These are phyloP conservation scores for Isaurus tuberculatus DNA, from an alignment of 92 coral and sea anemone genomes.

Conservation along the genomic window DNA sequence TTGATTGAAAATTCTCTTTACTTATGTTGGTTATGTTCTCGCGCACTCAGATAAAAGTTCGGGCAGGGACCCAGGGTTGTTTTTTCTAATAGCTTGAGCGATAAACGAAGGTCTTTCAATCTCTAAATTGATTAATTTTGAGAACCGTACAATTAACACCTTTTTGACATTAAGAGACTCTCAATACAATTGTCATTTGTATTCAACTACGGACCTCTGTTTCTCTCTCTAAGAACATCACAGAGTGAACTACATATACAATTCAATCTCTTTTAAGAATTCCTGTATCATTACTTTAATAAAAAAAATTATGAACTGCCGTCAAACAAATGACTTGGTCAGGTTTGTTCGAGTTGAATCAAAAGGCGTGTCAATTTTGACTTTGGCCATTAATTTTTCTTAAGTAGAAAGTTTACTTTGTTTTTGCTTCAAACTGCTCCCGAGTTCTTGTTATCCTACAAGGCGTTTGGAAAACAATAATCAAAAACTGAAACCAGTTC, in stretches of 20 bases:
- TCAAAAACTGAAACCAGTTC: too few relatives aligned
- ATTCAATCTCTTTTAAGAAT: not conserved
- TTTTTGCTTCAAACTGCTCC: not conserved
- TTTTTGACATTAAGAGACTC: slow-evolving; percentile 8
- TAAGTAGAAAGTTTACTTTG: not conserved
- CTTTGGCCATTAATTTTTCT: not conserved
- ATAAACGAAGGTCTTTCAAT: not conserved
- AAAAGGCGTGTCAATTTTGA: not conserved
- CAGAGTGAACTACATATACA: not conserved
- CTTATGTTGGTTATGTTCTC: too few relatives aligned
- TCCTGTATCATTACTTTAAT: not conserved
- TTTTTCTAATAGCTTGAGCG: not conserved
- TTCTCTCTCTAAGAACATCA: not conserved
- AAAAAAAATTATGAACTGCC: too few relatives aligned
- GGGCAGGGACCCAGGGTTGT: not conserved
- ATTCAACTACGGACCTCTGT: not conserved
- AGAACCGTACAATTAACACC: slow-evolving; percentile 9
- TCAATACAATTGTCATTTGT: not conserved
- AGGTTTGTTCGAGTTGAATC: too few relatives aligned
- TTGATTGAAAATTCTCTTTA: not conserved
- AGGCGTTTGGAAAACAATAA: too few relatives aligned
- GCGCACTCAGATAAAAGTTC: too few relatives aligned
- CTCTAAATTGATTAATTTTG: not conserved
- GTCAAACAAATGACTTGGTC: too few relatives aligned
- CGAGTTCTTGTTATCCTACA: too few relatives aligned